Evolutionary conservation across 2,113 vertebrate species (phyloP), one percentile per base, ranked within the genome.

Genomic region (Tauraco erythrolophus): DNA sequence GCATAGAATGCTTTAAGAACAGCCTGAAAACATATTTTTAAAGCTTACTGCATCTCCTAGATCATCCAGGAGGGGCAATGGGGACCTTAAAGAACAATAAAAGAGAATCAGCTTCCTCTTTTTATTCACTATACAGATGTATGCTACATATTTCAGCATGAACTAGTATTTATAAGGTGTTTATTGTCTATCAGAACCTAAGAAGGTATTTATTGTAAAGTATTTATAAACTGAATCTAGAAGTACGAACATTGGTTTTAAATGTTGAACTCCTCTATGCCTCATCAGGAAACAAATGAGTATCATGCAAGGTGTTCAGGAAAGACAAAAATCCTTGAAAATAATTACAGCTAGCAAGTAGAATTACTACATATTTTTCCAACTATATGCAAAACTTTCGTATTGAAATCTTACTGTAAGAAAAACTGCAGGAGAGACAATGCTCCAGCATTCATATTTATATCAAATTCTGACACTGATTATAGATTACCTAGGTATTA

Each of bases 291-390:
- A 91, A 87, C 24, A 3, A 86, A 31, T 57, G 1, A 53, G 33
- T 70, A 6, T 53, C 41, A 74, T 91, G 54, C 64, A 86, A 87
- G 33, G 31, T 84, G 60, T 69, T 89, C 31, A 45, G 50, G 16
- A 64, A 70, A 91, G 64, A 89, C 68, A 94, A 94, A 92, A 86
- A 66, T 66, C 10, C n/a, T 84, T 82, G 27, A 74, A 81, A 91
- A 81, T 2, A 21, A 45, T 57, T 69, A 27, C 11, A 53, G 43
- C 27, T 84, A 53, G 17, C 31, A 70, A 84, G 21, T 15, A 84
- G 68, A 57, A 72, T 80, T 85, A 77, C 23, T 46, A 41, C 14
- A 12, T 61, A 21, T 72, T 86, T 88, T 92, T 61, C 79, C 37
- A 95, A 31, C 27, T 70, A 37, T 23, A 33, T 61, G 16, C n/a